Percentiles rank a stretch among this genome's conserved stretches.
Evolutionary conservation across 1,140 invertebrate genomes (phyloP).

Genomic region (Drosophila ohnishii): DNA sequence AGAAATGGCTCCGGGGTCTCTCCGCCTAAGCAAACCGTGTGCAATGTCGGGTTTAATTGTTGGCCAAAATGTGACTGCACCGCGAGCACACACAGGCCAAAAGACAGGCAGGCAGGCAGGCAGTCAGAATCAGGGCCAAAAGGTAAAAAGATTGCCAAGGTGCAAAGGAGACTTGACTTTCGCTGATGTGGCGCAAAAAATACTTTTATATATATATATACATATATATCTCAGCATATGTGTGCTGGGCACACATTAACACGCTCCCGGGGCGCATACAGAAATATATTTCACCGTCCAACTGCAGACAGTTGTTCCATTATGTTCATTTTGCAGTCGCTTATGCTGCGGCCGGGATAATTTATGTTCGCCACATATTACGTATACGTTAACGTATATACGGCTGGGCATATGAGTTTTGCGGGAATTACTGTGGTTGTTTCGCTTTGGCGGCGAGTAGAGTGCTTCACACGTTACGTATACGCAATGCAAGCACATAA

Average conservation of each 20-base stretch:
- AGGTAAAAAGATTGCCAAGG: constrained; percentile 48
- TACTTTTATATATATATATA: neutral
- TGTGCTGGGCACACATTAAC: constrained; percentile 19
- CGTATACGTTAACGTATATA: constrained; percentile 60
- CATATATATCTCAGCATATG: constrained; percentile 15
- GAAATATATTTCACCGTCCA: constrained; percentile 16
- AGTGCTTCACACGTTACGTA: constrained; percentile 35
- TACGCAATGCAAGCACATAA: constrained; percentile 36
- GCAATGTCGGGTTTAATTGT: constrained; percentile 74
- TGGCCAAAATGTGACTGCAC: constrained; percentile 64
- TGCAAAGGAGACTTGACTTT: constrained; percentile 57
- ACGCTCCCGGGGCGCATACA: constrained; percentile 16
- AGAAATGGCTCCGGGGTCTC: constrained; percentile 69
- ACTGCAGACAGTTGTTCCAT: constrained; percentile 55
- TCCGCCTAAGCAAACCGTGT: constrained; percentile 63
- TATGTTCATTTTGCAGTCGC: constrained; percentile 50
- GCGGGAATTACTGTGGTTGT: constrained; percentile 35
- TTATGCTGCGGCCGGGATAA: constrained; percentile 56
- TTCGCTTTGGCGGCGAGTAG: constrained; percentile 14
- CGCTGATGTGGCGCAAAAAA: constrained; percentile 33
- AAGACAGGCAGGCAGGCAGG: neutral
- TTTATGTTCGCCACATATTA: constrained; percentile 63
- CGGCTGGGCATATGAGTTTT: constrained; percentile 52
- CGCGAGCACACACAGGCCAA: constrained; percentile 15
- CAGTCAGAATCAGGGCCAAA: constrained; percentile 38